phyloP scores from a whole-genome alignment of 2,113 vertebrate genomes.

The Ageneiosus marmoratus region DNA sequence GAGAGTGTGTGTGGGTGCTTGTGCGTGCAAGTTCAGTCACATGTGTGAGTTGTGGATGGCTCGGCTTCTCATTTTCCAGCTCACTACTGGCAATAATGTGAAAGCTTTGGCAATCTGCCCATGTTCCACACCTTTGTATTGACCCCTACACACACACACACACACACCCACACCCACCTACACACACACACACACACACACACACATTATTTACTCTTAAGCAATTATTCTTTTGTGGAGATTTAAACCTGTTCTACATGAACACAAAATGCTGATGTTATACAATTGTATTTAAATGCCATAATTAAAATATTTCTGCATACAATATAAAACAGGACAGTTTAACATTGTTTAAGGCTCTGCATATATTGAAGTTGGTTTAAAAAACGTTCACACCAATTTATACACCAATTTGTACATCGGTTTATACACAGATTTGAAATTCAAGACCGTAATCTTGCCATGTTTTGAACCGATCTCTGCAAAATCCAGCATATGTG shows the following conservation, averaged over 20 bases:
- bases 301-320: neutral
- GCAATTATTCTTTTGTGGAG: neutral
- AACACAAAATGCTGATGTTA: neutral
- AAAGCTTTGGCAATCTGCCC: slow-evolving; percentile 66
- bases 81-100: slow-evolving; percentile 73
- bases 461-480: too few relatives aligned
- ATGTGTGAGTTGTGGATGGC: slow-evolving; percentile 62
- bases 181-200: slow-evolving; percentile 38
- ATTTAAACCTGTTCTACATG: neutral
- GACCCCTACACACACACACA: slow-evolving; percentile 50
- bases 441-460: neutral
- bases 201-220: slow-evolving; percentile 23
- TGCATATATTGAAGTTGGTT: too few relatives aligned
- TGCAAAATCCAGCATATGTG: neutral
- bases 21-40: slow-evolving; percentile 14
- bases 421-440: neutral
- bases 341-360: too few relatives aligned
- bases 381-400: too few relatives aligned
- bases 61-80: slow-evolving; percentile 77
- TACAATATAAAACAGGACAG: neutral
- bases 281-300: neutral
- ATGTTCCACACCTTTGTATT: slow-evolving; percentile 65
- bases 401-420: neutral
- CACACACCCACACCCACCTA: slow-evolving; percentile 27
- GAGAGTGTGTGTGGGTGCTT: slow-evolving; percentile 23